Base-by-base conservation (phyloP, 2,888 invertebrate genomes). In the Notodonta ziczac region DNA sequence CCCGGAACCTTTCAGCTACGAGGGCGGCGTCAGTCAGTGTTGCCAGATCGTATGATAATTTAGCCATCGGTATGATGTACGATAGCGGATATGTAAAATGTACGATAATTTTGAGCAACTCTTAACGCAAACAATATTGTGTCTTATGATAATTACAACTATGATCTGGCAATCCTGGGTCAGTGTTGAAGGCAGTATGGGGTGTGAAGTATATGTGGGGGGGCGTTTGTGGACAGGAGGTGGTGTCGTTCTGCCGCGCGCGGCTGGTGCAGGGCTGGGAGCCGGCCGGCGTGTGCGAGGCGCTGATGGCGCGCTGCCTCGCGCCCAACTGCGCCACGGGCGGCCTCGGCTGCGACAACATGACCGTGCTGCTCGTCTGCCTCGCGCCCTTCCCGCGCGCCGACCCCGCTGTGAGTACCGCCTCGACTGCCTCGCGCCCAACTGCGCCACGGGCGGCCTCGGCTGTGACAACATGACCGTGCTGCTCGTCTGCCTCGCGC, bases 381-480 rank as follows among this genome's bases (percentile, higher is more conserved):
- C 95, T 98, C 13, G 78, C 85, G 50, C 92, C 92, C 0, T 92
- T 92, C 85, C 92, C 91, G 9, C 73, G 84, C 14, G 63, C 73
- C 32, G 72, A 81, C 39, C 78, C 80, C 32, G 74, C 81, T 73
- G 88, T 88, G 58, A 76, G 83, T 78, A 57, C 14, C 35, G 24
- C 16, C 48, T 57, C 51, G 54, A 42, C 68, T 99, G 99, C 88
- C 94, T 99, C 60, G 99, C 99, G 2, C 99, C 99, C 4, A 99
- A 99, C 93, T 98, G 98, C 81, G 97, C 98, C 80, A 98, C 99
- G 95, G 98, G 98, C 54, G 99, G 99, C 2, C 95, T 99, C 53
- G 99, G 99, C 73, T 99, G 99, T 89, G 99, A 99, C 93, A 99
- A 99, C 93, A 99, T 99, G 99, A 99, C 99, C 32, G 99, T 98